Evolutionary conservation across 2,113 vertebrate genomes (phyloP), one percentile per base, ranked within the genome.

Genomic region (Rhinogobius similis): DNA sequence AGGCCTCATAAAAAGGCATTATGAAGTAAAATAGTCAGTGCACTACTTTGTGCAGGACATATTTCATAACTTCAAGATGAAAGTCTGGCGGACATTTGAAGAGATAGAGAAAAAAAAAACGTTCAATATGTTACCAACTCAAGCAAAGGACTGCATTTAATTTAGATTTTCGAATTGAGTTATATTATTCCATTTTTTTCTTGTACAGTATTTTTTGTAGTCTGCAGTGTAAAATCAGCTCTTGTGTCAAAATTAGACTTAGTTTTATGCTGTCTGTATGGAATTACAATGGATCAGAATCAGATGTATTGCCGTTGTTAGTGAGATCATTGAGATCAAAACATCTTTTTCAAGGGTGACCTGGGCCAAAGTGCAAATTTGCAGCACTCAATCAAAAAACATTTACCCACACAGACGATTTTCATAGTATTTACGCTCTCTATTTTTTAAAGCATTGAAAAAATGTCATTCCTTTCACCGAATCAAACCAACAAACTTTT

Each of bases 1-100:
- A 68, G 77, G 78, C 74, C 77, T 77, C 46, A 84, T 83, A 79
- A 78, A 65, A 82, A 77, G 75, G 72, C 74, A 82, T 79, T 73
- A 81, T 83, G 73, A 70, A 75, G 65, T 84, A 75, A 82, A 53
- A 70, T 63, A 80, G 62, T 65, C 64, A 70, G 75, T 73, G 43
- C 21, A 39, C 38, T 62, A 32, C 76, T 70, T 56, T 70, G 12
- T 29, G 52, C 39, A 21, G 73, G 56, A 23, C 75, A 52, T 62
- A 32, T 26, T 21, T 5, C 32, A 32, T 71, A 71, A 44, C 10
- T 41, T 67, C 4, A 21, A 63, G n/a, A 23, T 21, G 36, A 63
- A 63, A 14, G 38, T 41, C 62, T 63, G 39, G 20, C 55, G 14
- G 55, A 58, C 53, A 56, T 56, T 56, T 56, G 23, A 56, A 14